Percentiles rank a stretch among this genome's conserved stretches.
phyloP scores from a whole-genome alignment of 2,113 vertebrate species.

The Lynx canadensis region DNA sequence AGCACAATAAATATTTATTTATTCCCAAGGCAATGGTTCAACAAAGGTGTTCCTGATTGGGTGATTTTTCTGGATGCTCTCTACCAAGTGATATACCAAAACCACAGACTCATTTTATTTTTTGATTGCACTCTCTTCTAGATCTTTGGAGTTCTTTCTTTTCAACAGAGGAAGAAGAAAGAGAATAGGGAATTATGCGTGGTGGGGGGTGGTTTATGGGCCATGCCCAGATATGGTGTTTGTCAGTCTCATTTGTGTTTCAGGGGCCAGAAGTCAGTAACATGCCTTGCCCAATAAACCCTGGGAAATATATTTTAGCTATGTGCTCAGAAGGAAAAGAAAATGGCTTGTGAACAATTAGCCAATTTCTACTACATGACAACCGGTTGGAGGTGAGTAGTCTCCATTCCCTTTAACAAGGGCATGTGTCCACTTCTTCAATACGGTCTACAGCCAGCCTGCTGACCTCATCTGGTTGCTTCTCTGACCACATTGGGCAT shows the following conservation, averaged over 20 bases:
- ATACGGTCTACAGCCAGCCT: neutral
- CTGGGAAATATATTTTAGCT: neutral
- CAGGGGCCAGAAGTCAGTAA: neutral
- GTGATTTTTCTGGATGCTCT: neutral
- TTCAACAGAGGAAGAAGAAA: neutral
- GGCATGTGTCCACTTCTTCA: rapidly evolving
- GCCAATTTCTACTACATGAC: neutral
- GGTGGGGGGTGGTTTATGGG: neutral
- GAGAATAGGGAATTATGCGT: neutral
- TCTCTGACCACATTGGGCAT: neutral
- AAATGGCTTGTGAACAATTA: neutral
- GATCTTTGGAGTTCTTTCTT: neutral
- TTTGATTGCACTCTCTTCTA: neutral
- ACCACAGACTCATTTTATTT: neutral
- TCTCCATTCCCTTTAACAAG: neutral
- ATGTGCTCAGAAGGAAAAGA: neutral
- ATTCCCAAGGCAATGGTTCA: neutral
- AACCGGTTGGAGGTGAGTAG: neutral
- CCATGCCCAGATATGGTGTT: neutral
- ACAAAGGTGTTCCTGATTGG: neutral
- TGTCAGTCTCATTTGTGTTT: neutral
- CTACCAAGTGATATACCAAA: neutral
- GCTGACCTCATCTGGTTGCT: neutral
- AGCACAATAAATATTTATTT: slow-evolving; percentile 4
- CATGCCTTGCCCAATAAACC: neutral